Conservation (phyloP, 2,888 invertebrate genomes). For the Acronicta leporina region DNA sequence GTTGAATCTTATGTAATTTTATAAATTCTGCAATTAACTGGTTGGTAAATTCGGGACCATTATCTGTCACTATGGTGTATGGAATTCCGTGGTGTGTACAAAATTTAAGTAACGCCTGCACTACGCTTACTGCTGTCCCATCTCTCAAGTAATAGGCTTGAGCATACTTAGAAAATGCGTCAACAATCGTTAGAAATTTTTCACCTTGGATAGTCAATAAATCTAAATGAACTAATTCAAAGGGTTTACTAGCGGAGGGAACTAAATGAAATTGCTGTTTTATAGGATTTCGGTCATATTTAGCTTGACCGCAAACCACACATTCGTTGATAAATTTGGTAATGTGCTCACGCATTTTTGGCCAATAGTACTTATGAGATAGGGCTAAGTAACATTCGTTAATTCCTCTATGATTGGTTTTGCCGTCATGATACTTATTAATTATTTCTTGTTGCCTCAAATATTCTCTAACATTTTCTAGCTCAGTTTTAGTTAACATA, state of each 20-base stretch:
- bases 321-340: conserved; percentile 19
- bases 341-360: conserved; percentile 6
- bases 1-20: neutral
- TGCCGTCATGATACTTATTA: conserved; percentile 15
- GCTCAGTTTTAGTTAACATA: neutral
- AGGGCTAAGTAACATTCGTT: conserved; percentile 19
- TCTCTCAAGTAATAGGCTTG: neutral
- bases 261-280: neutral
- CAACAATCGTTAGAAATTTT: neutral
- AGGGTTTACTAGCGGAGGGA: neutral
- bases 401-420: conserved; percentile 17
- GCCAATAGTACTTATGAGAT: conserved; percentile 14
- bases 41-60: neutral
- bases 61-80: neutral
- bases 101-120: neutral
- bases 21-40: neutral
- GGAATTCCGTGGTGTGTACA: neutral
- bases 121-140: conserved; percentile 1
- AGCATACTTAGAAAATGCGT: neutral
- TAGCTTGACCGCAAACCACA: neutral
- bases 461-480: neutral
- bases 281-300: neutral
- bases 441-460: neutral
- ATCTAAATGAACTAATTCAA: conserved; percentile 1
- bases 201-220: neutral